phyloP scores from a whole-genome alignment of 53 echinoderm and acorn worm genomes.

The Luidia sarsii region DNA sequence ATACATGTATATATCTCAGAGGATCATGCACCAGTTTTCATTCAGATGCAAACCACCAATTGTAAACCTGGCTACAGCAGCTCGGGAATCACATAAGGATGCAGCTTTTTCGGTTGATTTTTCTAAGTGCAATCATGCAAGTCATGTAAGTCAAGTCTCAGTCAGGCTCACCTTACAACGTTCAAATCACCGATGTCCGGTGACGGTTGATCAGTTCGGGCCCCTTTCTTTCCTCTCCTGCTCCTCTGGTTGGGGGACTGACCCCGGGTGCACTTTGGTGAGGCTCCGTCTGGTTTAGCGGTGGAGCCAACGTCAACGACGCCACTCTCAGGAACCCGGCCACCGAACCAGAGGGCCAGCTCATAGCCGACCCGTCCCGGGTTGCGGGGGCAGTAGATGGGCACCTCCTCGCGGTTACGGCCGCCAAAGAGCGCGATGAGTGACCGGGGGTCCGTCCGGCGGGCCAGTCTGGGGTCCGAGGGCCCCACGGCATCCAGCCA shows the following conservation, averaged over 20 bases:
- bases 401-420: slow-evolving; percentile 72
- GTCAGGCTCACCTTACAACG: no score
- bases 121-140: no score
- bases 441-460: slow-evolving; percentile 89
- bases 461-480: slow-evolving; percentile 86
- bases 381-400: slow-evolving; percentile 85
- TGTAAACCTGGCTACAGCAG: no score
- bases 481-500: slow-evolving; percentile 96
- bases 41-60: no score
- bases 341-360: slow-evolving; percentile 92
- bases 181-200: no score
- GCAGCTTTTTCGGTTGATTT: no score
- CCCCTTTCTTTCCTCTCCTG: slow-evolving; percentile 66
- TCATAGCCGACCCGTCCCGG: slow-evolving; percentile 86
- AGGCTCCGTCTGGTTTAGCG: not conserved
- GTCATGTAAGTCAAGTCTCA: no score
- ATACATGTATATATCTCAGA: no score
- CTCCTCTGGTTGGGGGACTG: slow-evolving; percentile 54
- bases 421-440: slow-evolving; percentile 90
- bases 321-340: slow-evolving; percentile 76
- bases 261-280: slow-evolving; percentile 31
- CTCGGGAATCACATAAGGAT: no score
- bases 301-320: slow-evolving; percentile 53
- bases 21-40: no score
- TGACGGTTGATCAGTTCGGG: slow-evolving; percentile 46